A percentile compares a stretch with the other conserved stretches of the same genome.
Conservation (phyloP, 2,113 vertebrate species). For the Cyprinodon tularosa region DNA sequence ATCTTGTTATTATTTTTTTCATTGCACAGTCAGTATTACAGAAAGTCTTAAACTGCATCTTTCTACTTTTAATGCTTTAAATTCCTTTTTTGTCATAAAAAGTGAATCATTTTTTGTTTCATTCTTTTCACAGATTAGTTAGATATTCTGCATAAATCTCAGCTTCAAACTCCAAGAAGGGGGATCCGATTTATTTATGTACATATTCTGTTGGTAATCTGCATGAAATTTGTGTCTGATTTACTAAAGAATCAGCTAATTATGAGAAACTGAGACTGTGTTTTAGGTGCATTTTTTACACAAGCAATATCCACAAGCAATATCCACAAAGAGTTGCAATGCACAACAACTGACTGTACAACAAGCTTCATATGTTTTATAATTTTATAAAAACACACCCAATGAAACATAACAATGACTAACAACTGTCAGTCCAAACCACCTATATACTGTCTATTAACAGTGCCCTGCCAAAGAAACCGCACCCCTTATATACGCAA, state of each 20-base stretch:
- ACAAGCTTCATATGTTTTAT: not conserved
- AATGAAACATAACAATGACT: slow-evolving; percentile 3
- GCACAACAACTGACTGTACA: not conserved
- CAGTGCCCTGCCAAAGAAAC: not conserved
- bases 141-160: slow-evolving; percentile 46
- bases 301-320: slow-evolving; percentile 38
- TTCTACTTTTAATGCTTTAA: slow-evolving; percentile 1
- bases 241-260: slow-evolving; percentile 55
- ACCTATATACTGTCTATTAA: not conserved
- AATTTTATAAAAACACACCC: not conserved
- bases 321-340: slow-evolving; percentile 24
- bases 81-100: slow-evolving; percentile 13
- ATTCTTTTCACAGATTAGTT: slow-evolving; percentile 22
- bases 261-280: slow-evolving; percentile 48
- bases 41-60: not conserved
- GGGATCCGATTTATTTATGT: slow-evolving; percentile 62
- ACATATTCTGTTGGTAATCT: slow-evolving; percentile 60
- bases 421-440: not conserved
- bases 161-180: slow-evolving; percentile 31
- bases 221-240: slow-evolving; percentile 63
- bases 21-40: not conserved
- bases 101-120: slow-evolving; percentile 10
- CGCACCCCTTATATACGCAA: not conserved
- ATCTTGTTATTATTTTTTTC: not conserved
- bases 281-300: slow-evolving; percentile 40